A percentile compares a stretch with the other conserved stretches of the same genome.
Conservation (phyloP, 2,113 vertebrate species). For the Hymenochirus boettgeri region DNA sequence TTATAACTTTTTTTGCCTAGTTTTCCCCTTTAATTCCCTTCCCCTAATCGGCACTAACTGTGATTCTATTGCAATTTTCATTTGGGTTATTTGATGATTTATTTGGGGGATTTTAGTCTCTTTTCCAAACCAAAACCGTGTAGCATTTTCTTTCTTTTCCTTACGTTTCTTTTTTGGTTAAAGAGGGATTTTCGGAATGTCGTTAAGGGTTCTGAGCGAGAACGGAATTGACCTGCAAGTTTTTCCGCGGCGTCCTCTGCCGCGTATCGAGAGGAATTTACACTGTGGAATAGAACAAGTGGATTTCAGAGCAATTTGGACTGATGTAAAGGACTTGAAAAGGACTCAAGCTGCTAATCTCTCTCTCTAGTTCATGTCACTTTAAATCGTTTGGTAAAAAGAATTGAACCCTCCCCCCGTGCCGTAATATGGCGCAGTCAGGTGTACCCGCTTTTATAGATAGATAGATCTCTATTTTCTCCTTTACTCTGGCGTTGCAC, state of each 20-base stretch:
- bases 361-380: conserved; percentile 17
- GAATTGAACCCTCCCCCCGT: conserved; percentile 32
- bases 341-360: conserved; percentile 24
- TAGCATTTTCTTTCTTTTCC: conserved; percentile 3
- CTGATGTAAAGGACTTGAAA: not conserved
- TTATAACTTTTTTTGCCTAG: conserved; percentile 5
- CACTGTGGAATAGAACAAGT: not conserved
- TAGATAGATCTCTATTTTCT: conserved; percentile 67
- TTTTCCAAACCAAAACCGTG: not conserved
- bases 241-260: not conserved
- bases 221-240: not conserved
- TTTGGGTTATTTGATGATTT: conserved; percentile 21
- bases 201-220: conserved; percentile 2
- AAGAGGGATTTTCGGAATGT: conserved; percentile 23
- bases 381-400: conserved; percentile 17
- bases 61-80: not conserved
- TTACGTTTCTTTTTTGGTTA: too few species aligned
- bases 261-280: not conserved
- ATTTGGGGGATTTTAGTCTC: not conserved
- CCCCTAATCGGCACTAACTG: conserved; percentile 1
- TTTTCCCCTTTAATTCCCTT: not conserved
- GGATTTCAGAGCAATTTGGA: not conserved
- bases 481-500: conserved; percentile 35
- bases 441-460: conserved; percentile 56
- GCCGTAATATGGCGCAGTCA: conserved; percentile 86